Conservation (phyloP, 2,797 vertebrate genomes). For the Podarcis siculus region DNA sequence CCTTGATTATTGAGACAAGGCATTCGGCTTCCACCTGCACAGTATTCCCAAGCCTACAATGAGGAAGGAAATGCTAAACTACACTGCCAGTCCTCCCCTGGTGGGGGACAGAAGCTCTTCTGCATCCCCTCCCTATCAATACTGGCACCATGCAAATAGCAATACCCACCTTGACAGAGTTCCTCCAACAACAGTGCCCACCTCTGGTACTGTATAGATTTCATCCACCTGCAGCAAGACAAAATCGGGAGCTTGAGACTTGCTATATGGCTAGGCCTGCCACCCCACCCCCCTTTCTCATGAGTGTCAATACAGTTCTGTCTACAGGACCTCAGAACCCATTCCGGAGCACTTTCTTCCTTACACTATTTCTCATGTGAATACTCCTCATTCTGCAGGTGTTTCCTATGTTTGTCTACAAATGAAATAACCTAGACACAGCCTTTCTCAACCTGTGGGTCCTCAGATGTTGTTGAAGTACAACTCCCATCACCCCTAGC, state of each 20-base stretch:
- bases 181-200: slow-evolving; percentile 97
- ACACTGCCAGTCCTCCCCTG: no score
- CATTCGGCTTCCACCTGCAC: not conserved
- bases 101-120: not conserved
- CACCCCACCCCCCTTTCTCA: accelerated
- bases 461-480: no score
- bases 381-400: not conserved
- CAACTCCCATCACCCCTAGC: no score
- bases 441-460: no score
- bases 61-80: not conserved
- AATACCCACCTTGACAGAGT: slow-evolving; percentile 93
- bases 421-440: not conserved
- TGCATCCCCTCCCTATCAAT: not conserved
- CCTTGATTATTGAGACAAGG: not conserved
- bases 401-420: not conserved
- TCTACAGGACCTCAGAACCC: not conserved
- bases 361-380: slow-evolving; percentile 12
- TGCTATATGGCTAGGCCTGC: not conserved
- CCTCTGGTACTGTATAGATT: slow-evolving; percentile 98
- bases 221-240: slow-evolving; percentile 90
- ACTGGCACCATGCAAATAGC: not conserved
- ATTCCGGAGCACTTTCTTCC: not conserved
- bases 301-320: not conserved
- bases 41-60: not conserved
- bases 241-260: slow-evolving; percentile 59